These are phyloP conservation scores for Automeris io DNA, from an alignment of 2,888 invertebrate species.

Conservation along the genomic window DNA sequence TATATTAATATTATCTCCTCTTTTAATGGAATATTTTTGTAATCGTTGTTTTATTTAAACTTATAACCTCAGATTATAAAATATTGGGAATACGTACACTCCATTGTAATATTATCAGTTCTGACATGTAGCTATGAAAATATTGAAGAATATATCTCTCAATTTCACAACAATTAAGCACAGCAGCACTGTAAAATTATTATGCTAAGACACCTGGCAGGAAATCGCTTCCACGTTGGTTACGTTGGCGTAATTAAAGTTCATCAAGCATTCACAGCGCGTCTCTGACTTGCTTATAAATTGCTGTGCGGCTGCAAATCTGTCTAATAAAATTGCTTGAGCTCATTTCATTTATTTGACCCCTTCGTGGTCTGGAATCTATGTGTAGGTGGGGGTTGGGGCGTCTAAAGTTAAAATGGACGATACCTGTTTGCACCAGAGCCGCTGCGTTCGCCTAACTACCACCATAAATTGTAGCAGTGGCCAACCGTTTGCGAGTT, in stretches of 20 bases:
- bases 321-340: conserved; percentile 29
- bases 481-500: conserved; percentile 45
- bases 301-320: conserved; percentile 34
- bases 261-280: conserved; percentile 49
- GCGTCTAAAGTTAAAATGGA: conserved; percentile 22
- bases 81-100: not conserved
- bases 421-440: conserved; percentile 40
- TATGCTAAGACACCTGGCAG: conserved; percentile 54
- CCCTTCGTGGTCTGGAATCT: conserved; percentile 21
- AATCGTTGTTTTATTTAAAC: too few relatives aligned
- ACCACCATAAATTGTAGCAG: conserved; percentile 55
- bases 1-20: too few relatives aligned
- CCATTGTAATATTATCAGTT: not conserved
- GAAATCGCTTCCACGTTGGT: conserved; percentile 48
- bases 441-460: conserved; percentile 50
- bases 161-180: conserved; percentile 50
- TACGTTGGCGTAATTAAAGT: conserved; percentile 51
- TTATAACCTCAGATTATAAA: too few relatives aligned
- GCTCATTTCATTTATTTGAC: conserved; percentile 25
- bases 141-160: conserved; percentile 13
- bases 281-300: conserved; percentile 43
- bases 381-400: conserved; percentile 17
- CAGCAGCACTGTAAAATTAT: conserved; percentile 43
- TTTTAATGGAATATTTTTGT: too few relatives aligned
- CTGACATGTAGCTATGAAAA: not conserved